Evolutionary conservation across 1,140 invertebrate species (phyloP), one percentile per base, ranked within the genome.

Genomic region (Phenacoccus solenopsis): DNA sequence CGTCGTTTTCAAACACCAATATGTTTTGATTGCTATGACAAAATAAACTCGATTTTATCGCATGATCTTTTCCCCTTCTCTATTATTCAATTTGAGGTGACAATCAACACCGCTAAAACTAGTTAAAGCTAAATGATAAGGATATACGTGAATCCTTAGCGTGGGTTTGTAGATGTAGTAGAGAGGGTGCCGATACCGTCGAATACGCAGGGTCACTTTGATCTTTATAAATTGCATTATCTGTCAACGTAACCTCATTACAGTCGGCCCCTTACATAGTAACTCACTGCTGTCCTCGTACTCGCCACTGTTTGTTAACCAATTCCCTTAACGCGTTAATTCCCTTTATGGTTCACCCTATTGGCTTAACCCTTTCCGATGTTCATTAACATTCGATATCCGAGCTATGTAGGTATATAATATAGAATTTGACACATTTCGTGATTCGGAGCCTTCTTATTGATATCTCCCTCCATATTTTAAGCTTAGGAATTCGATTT

Each of bases 231-330:
- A 64, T 22, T 64, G 59, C 59, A 64, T 64, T 24, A 64, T 24
- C 59, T 64, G 59, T 64, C 59, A 64, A 64, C 59, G 59, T 64
- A 64, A 64, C 59, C 59, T 64, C 59, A 64, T 64, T 64, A 64
- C 59, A 9, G 59, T 4, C 2, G 25, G 2, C 59, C 25, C n/a
- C 59, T 64, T 64, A 27, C 25, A 24, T 64, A 16, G 2, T 4
- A 24, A 64, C 59, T 64, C 59, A 20, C n/a, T n/a, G 22, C 59
- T 64, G 59, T 64, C 59, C 59, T 64, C 59, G 59, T 64, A 64
- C 25, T 25, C 21, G 22, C 25, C 59, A 22, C 59, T 64, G 59
- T 64, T 64, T 64, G 59, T 20, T 64, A 25, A 27, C 59, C 59
- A 25, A 64, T 64, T 64, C 59, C 59, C 59, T 64, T 64, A 64